A percentile compares a stretch with the other conserved stretches of the same genome.
These are phyloP conservation scores for Steinernema carpocapsae DNA, from an alignment of 2,888 invertebrate genomes.

Conservation along the genomic window DNA sequence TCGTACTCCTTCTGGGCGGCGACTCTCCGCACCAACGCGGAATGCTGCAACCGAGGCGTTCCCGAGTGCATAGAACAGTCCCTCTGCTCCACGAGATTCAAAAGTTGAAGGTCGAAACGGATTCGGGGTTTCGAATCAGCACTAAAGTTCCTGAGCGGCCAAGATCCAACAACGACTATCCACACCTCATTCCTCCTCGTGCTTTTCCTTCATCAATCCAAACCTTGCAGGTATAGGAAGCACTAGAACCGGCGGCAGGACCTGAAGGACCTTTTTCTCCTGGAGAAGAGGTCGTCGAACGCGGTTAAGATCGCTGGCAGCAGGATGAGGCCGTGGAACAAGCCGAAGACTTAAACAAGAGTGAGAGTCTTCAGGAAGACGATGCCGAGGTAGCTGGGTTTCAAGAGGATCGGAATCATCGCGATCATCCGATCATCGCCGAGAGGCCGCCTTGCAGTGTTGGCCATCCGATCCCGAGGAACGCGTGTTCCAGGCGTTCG, in stretches of 20 bases:
- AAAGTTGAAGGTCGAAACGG: not conserved
- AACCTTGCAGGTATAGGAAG: not conserved
- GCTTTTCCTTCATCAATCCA: not conserved
- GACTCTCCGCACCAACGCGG: constrained; percentile 3
- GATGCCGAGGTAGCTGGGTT: constrained; percentile 51
- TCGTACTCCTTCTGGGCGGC: constrained; percentile 25
- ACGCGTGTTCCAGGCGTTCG: constrained; percentile 48
- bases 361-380: constrained; percentile 58
- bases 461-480: constrained; percentile 57
- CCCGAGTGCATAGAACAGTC: constrained; percentile 51
- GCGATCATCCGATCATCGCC: constrained; percentile 54
- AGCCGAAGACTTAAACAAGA: constrained; percentile 54
- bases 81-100: constrained; percentile 54
- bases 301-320: constrained; percentile 51
- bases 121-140: no score
- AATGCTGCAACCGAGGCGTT: not conserved
- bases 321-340: constrained; percentile 55
- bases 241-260: constrained; percentile 17
- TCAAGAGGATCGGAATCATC: constrained; percentile 50
- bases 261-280: constrained; percentile 4
- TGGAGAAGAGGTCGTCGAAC: not conserved
- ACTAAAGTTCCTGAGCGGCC: not conserved
- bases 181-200: not conserved
- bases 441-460: constrained; percentile 57
- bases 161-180: not conserved